Evolutionary conservation across 2,113 vertebrate genomes (phyloP).

Genomic region (Poeciliopsis prolifica): DNA sequence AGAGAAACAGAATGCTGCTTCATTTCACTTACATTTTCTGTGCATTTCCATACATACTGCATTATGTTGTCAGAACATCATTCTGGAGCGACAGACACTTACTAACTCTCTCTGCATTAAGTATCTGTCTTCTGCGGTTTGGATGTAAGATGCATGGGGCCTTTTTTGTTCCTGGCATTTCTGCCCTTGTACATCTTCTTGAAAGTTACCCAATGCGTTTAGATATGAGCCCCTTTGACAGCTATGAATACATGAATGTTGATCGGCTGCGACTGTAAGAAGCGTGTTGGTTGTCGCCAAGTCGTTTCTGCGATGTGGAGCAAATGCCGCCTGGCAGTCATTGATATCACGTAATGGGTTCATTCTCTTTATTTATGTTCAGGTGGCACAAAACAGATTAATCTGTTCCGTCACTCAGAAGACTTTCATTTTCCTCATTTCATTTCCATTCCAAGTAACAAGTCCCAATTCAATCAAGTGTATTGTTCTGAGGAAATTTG

Average conservation of each 20-base stretch:
- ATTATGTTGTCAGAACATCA: neutral
- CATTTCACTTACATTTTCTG: neutral
- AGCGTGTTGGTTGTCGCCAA: neutral
- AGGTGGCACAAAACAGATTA: neutral
- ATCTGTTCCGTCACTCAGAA: neutral
- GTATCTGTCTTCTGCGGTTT: neutral
- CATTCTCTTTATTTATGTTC: neutral
- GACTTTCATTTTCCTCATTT: neutral
- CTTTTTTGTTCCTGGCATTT: conserved; percentile 10
- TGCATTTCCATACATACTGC: neutral
- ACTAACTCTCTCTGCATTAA: neutral
- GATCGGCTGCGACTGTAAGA: conserved; percentile 2
- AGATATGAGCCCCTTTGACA: neutral
- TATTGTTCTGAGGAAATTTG: neutral
- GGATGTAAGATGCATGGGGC: neutral
- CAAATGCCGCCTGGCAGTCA: neutral
- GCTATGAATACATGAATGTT: conserved; percentile 9
- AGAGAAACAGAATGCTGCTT: neutral
- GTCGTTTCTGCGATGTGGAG: neutral
- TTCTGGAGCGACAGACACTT: neutral
- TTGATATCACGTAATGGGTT: neutral
- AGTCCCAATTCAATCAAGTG: neutral
- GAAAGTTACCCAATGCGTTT: neutral
- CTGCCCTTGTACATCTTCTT: neutral
- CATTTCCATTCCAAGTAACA: neutral